Conservation (phyloP, 2,797 vertebrate species). For the Girardinus metallicus region DNA sequence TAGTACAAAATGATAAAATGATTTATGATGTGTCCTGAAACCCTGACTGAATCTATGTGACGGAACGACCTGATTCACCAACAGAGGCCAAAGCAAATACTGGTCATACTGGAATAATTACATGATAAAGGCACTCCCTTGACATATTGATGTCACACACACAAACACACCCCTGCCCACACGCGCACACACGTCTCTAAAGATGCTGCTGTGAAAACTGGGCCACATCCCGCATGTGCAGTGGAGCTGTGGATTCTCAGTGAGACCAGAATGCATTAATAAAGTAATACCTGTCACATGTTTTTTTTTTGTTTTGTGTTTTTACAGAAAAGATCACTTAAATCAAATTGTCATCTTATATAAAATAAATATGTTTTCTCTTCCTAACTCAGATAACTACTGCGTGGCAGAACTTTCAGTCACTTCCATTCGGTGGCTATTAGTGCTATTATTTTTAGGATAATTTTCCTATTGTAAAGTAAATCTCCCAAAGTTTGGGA, state of each 20-base stretch:
- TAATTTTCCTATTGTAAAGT: no score
- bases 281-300: slow-evolving; percentile 52
- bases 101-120: background rate
- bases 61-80: background rate
- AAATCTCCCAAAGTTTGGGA: no score
- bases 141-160: slow-evolving; percentile 63
- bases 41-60: background rate
- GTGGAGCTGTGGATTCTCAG: slow-evolving; percentile 28
- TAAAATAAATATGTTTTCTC: background rate
- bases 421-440: background rate
- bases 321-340: background rate
- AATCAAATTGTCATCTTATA: background rate
- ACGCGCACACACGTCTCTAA: slow-evolving; percentile 27
- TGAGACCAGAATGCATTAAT: slow-evolving; percentile 48
- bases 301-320: slow-evolving; percentile 1
- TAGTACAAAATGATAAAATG: background rate
- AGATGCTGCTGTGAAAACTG: slow-evolving; percentile 54
- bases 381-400: slow-evolving; percentile 48
- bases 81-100: background rate
- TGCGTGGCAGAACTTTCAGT: slow-evolving; percentile 20
- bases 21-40: background rate
- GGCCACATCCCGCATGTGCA: slow-evolving; percentile 58
- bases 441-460: background rate
- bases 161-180: slow-evolving; percentile 32
- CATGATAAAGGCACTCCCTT: slow-evolving; percentile 49